phyloP scores from a whole-genome alignment of 1,140 invertebrate genomes.

The Homarus americanus region DNA sequence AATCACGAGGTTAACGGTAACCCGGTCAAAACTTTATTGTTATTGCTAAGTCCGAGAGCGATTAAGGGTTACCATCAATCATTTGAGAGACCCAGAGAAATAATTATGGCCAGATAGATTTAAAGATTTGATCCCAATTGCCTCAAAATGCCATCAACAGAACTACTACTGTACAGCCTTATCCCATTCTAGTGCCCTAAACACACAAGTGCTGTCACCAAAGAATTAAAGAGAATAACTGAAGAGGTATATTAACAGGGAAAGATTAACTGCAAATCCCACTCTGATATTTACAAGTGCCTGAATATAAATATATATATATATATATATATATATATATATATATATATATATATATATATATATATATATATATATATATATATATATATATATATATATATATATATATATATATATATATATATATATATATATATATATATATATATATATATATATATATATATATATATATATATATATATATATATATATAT shows the following conservation, averaged over 20 bases:
- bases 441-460: too few species aligned
- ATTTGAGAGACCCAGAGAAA: background rate
- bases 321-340: too few species aligned
- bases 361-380: too few species aligned
- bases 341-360: too few species aligned
- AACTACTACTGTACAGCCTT: conserved; percentile 62
- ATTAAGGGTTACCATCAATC: background rate
- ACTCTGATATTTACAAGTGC: conserved; percentile 56
- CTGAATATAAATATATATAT: too few species aligned
- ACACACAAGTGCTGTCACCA: conserved; percentile 68
- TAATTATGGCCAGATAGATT: background rate
- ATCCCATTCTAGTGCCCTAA: conserved; percentile 72
- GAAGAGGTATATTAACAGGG: conserved; percentile 51
- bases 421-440: too few species aligned
- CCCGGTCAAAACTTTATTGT: background rate
- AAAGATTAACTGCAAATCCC: conserved; percentile 33
- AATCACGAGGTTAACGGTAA: conserved; percentile 11
- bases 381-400: too few species aligned
- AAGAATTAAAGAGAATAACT: conserved; percentile 54
- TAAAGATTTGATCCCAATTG: background rate
- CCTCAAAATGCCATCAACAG: conserved; percentile 52
- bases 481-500: too few species aligned
- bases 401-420: too few species aligned
- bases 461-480: too few species aligned
- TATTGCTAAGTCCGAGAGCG: conserved; percentile 23